Evolutionary conservation across 1,140 invertebrate species (phyloP), one percentile per base, ranked within the genome.

Genomic region (Aphidius ervi): DNA sequence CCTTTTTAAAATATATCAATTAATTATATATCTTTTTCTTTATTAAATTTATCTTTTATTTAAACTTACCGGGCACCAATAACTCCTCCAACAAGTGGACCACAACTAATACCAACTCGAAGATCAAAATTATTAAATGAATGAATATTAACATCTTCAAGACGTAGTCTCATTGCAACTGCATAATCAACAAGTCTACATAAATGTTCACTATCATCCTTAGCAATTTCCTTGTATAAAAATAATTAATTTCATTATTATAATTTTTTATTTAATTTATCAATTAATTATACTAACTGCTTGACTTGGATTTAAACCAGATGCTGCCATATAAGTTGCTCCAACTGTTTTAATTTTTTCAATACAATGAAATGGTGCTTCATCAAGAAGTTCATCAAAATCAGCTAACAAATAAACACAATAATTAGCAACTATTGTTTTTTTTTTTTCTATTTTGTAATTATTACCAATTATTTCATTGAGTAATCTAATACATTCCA

Each of bases 261-360:
- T 37, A 20, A 8, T n/a, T 49, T 63, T 1, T 52, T 5, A 42
- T 59, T 43, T 42, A 16, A 48, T 56, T 45, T 39, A 46, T 46
- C 3, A 16, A 5, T 54, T 43, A 5, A 43, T 3, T 57, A 16
- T 48, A 58, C 58, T 77, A 73, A 88, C 86, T 71, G 87, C 85
- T 73, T 87, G 82, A 47, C 84, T 85, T 7, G 91, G 86, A 82
- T 92, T 94, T 1, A 99, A 81, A n/a, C 97, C 97, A 10, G 95
- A 95, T 4, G 95, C 97, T 6, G 96, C 97, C 97, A 99, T 99
- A 68, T 99, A 99, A 7, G 94, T 98, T 0, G 88, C 87, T 41
- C 94, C 94, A 41, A 99, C 95, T 0, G 97, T 99, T 81, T 99
- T 99, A 49, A 99, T 98, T 84, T 99, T 99, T 78, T 99, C 97